Conservation (phyloP, 2,888 invertebrate species). For the Acleris cristana region DNA sequence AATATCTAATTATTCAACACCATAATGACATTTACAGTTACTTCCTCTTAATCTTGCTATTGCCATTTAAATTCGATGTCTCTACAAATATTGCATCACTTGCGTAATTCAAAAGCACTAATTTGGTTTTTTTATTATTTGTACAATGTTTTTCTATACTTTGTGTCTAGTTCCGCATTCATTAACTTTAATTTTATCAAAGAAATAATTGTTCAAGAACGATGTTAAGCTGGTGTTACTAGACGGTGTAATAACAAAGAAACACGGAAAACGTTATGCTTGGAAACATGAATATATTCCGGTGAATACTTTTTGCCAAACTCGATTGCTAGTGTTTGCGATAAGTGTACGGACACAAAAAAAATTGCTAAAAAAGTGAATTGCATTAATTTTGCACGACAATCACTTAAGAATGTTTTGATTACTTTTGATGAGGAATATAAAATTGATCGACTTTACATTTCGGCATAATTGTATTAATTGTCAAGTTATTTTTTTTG, state of each 20-base stretch:
- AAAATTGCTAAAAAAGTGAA: conserved; percentile 2
- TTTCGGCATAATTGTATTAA: no score
- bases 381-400: conserved; percentile 8
- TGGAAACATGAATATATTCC: conserved; percentile 30
- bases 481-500: no score
- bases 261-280: conserved; percentile 34
- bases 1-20: conserved; percentile 44
- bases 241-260: conserved; percentile 17
- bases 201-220: conserved; percentile 1
- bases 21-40: conserved; percentile 23
- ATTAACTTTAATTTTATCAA: not conserved
- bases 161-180: not conserved
- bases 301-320: conserved; percentile 29
- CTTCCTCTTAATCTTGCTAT: conserved; percentile 6
- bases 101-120: not conserved
- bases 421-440: not conserved
- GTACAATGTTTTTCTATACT: not conserved
- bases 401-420: not conserved
- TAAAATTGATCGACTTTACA: not conserved
- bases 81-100: not conserved
- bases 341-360: conserved; percentile 19
- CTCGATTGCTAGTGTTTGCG: conserved; percentile 22
- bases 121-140: not conserved
- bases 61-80: not conserved
- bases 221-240: no score